A percentile compares a stretch with the other conserved stretches of the same genome.
These are phyloP conservation scores for Pelvicachromis taeniatus DNA, from an alignment of 2,113 vertebrate species.

Conservation along the genomic window DNA sequence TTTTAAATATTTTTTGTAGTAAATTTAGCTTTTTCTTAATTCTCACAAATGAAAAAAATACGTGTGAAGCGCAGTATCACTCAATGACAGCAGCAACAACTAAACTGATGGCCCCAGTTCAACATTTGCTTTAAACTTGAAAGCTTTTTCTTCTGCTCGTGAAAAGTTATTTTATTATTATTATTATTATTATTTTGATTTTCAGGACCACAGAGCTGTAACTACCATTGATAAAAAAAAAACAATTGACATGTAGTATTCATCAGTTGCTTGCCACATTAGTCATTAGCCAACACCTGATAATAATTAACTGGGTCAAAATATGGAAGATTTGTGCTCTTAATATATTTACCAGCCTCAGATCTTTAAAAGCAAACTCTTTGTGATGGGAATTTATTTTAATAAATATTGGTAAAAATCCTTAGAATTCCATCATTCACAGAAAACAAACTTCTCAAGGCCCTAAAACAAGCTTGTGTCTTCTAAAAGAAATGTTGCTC, in stretches of 20 bases:
- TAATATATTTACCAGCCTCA: not conserved
- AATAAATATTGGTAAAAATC: not conserved
- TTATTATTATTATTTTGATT: not conserved
- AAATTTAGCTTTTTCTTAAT: not conserved
- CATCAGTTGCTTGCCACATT: not conserved
- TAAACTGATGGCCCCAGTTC: not conserved
- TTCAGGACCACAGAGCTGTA: not conserved
- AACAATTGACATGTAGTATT: not conserved
- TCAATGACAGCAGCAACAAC: not conserved
- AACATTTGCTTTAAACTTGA: not conserved
- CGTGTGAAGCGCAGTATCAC: not conserved
- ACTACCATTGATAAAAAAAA: not conserved
- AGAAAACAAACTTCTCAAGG: not conserved
- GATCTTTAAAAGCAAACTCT: not conserved
- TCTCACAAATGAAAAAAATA: not conserved
- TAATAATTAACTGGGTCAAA: not conserved
- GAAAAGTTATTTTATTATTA: not conserved
- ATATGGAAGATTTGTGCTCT: not conserved
- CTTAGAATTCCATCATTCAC: not conserved
- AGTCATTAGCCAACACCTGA: not conserved
- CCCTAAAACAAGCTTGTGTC: not conserved
- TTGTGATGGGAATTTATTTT: too few relatives aligned
- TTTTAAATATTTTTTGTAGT: not conserved
- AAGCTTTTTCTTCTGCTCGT: not conserved
- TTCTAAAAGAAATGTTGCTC: not conserved